These are phyloP conservation scores for Ptyas mucosa DNA, from an alignment of 2,113 vertebrate genomes.

Conservation along the genomic window DNA sequence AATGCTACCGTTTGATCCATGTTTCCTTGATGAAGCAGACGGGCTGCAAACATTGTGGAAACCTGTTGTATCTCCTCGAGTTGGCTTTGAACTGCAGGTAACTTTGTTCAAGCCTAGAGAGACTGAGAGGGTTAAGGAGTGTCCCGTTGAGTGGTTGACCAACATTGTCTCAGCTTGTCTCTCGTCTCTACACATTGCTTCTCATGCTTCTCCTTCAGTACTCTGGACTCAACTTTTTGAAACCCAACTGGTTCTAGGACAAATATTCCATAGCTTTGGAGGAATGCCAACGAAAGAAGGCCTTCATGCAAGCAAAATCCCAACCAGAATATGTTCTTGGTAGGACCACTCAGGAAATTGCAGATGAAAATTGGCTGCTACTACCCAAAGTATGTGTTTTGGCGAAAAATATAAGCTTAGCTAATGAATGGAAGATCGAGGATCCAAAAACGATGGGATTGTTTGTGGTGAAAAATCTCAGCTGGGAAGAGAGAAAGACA, in stretches of 20 bases:
- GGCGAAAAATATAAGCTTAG: not conserved
- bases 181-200: too few species aligned
- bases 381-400: not conserved
- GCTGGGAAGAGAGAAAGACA: not conserved
- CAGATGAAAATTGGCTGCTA: not conserved
- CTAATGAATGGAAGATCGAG: not conserved
- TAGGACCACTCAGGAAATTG: not conserved
- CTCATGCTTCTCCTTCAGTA: not conserved
- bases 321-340: not conserved
- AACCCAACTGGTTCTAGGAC: not conserved
- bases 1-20: conserved; percentile 14
- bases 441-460: not conserved
- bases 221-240: not conserved
- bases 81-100: conserved; percentile 18
- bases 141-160: not conserved
- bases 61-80: not conserved
- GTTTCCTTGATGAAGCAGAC: conserved; percentile 19
- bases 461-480: not conserved
- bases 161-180: too few species aligned
- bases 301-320: not conserved
- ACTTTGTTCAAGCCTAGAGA: not conserved
- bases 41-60: conserved; percentile 5
- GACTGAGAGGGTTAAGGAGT: conserved; percentile 2
- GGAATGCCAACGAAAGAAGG: not conserved
- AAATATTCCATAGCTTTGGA: not conserved